Percentiles rank a stretch among this genome's conserved stretches.
These are phyloP conservation scores for Phocides pigmalion DNA, from an alignment of 1,140 invertebrate genomes.

Conservation along the genomic window DNA sequence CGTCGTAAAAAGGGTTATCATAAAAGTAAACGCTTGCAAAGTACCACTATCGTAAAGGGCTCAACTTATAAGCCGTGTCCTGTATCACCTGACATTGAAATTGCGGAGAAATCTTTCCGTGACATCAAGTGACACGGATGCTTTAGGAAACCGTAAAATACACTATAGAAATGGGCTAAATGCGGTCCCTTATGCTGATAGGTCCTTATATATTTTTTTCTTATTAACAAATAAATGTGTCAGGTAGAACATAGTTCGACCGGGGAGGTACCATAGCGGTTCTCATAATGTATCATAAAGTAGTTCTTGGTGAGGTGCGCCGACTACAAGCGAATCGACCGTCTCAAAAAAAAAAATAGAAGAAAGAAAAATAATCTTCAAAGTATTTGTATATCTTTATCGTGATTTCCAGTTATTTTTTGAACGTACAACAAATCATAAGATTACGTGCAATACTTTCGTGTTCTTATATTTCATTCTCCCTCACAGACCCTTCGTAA, in stretches of 20 bases:
- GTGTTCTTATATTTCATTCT: conserved; percentile 8
- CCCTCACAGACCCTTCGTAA: conserved; percentile 13
- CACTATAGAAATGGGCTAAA: conserved; percentile 64
- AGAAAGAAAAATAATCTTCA: too few relatives aligned
- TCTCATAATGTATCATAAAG: too few relatives aligned
- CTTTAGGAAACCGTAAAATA: conserved; percentile 54
- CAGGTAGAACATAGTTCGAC: too few relatives aligned
- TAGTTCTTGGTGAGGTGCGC: too few relatives aligned
- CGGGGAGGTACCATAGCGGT: too few relatives aligned
- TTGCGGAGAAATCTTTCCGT: conserved; percentile 43
- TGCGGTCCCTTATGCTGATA: conserved; percentile 53
- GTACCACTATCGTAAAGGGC: conserved; percentile 4
- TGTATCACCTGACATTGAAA: conserved; percentile 41
- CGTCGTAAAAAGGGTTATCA: too few relatives aligned
- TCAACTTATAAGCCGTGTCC: background rate
- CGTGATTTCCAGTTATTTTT: background rate
- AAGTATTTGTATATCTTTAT: background rate
- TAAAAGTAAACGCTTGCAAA: conserved; percentile 7
- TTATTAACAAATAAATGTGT: too few relatives aligned
- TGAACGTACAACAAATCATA: conserved; percentile 15
- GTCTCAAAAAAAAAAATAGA: too few relatives aligned
- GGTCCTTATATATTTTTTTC: conserved; percentile 37
- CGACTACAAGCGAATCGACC: too few relatives aligned
- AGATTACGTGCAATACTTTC: conserved; percentile 18
- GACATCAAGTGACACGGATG: conserved; percentile 41